Evolutionary conservation across 2,113 vertebrate genomes (phyloP).

Genomic region (Sorex araneus): DNA sequence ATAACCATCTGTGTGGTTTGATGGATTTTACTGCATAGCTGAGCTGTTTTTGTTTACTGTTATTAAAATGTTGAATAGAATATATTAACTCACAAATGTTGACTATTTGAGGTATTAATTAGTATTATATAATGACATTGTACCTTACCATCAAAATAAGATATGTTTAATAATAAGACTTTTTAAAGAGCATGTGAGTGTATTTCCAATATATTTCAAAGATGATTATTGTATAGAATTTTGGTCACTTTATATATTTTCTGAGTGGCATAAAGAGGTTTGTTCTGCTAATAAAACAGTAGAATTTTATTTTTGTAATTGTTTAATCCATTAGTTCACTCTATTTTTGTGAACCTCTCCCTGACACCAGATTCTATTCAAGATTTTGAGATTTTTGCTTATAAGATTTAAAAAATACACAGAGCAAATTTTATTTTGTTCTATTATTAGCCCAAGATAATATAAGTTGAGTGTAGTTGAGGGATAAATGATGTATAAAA

Average conservation of each 20-base stretch:
- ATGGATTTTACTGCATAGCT: constrained; percentile 89
- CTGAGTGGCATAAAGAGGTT: constrained; percentile 37
- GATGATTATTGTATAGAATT: constrained; percentile 71
- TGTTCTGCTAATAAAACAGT: constrained; percentile 72
- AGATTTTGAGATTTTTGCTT: neutral
- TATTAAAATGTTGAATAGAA: constrained; percentile 88
- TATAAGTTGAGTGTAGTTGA: constrained; percentile 59
- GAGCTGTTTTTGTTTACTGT: constrained; percentile 92
- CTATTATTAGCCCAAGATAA: constrained; percentile 56
- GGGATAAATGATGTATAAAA: constrained; percentile 38
- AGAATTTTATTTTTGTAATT: constrained; percentile 54
- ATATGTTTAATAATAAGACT: constrained; percentile 78
- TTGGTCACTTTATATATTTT: constrained; percentile 74
- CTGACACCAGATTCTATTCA: constrained; percentile 63
- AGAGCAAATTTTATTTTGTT: constrained; percentile 51
- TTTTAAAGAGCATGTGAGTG: constrained; percentile 69
- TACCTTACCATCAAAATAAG: constrained; percentile 81
- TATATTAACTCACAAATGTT: constrained; percentile 85
- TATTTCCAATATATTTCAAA: constrained; percentile 53
- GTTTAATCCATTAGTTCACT: constrained; percentile 46
- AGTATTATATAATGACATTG: constrained; percentile 77
- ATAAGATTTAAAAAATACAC: constrained; percentile 35
- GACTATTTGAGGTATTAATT: constrained; percentile 87
- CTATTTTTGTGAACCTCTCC: constrained; percentile 21
- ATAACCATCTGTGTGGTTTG: constrained; percentile 92